Conservation (phyloP, 2,113 vertebrate genomes). For the Ardeotis arabs region DNA sequence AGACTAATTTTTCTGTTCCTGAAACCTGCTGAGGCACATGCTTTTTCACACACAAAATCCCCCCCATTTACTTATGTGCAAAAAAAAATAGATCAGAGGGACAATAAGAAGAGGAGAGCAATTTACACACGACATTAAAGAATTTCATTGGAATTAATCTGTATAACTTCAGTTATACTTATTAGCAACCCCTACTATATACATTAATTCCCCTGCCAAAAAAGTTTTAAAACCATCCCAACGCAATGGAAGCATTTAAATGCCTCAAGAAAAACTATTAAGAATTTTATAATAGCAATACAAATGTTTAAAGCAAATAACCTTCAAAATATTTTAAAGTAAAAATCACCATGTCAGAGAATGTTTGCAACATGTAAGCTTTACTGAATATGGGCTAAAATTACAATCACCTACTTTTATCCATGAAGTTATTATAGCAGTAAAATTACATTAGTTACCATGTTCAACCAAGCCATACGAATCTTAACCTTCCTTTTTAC, state of each 20-base stretch:
- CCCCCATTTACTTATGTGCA: neutral
- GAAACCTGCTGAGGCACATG: slow-evolving; percentile 8
- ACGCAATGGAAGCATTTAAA: neutral
- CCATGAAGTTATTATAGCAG: neutral
- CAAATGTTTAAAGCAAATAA: neutral
- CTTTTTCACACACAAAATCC: neutral
- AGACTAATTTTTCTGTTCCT: slow-evolving; percentile 31
- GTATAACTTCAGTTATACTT: neutral
- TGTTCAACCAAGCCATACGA: neutral
- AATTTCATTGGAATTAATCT: neutral
- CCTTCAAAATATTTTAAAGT: neutral
- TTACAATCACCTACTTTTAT: neutral
- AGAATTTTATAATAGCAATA: neutral
- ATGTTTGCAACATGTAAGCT: neutral
- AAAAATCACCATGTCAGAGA: neutral
- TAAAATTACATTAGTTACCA: neutral
- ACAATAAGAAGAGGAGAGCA: slow-evolving; percentile 5
- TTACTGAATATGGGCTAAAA: neutral
- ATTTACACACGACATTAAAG: neutral
- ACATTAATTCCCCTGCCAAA: neutral
- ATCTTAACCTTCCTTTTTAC: neutral
- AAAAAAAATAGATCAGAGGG: neutral
- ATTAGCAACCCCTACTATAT: neutral
- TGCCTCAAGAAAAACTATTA: neutral
- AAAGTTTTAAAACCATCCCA: neutral